These are phyloP conservation scores for Gobionotothen gibberifrons DNA, from an alignment of 2,797 vertebrate species.

Conservation along the genomic window DNA sequence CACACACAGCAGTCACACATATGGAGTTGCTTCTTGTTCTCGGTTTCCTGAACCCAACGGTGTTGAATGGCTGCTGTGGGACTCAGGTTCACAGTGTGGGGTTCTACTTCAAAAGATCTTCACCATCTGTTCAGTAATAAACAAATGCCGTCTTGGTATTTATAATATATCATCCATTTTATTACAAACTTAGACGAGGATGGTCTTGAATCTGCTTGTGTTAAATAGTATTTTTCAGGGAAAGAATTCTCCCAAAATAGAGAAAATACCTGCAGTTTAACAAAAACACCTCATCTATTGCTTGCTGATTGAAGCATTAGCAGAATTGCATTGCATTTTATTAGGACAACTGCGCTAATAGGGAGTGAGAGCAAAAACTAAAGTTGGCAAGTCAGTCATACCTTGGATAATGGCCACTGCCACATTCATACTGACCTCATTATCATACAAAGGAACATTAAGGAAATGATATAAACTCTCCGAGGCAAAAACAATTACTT, in stretches of 20 bases:
- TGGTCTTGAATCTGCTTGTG: background rate
- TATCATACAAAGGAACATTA: conserved; percentile 11
- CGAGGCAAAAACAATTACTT: conserved; percentile 85
- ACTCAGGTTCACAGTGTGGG: conserved; percentile 13
- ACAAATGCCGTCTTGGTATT: conserved; percentile 39
- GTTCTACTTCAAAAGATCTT: conserved; percentile 25
- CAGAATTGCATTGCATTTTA: conserved; percentile 7
- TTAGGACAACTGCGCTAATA: background rate
- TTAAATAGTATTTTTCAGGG: conserved; percentile 33
- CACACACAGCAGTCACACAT: conserved; percentile 12
- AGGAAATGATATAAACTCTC: conserved; percentile 6
- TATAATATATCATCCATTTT: conserved; percentile 23
- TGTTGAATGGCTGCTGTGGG: conserved; percentile 37
- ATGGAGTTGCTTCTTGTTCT: conserved; percentile 2
- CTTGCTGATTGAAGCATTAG: conserved; percentile 21
- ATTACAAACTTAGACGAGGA: conserved; percentile 13
- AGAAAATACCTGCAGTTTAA: conserved; percentile 25
- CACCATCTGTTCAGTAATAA: conserved; percentile 20
- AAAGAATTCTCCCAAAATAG: conserved; percentile 30
- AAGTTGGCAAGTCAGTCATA: conserved; percentile 20
- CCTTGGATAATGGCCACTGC: conserved; percentile 17
- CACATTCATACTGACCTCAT: conserved; percentile 23
- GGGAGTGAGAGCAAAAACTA: conserved; percentile 15
- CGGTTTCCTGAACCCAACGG: conserved; percentile 12
- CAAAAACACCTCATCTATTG: conserved; percentile 26